Conservation (phyloP, 2,797 vertebrate genomes). For the Anguilla megastoma region DNA sequence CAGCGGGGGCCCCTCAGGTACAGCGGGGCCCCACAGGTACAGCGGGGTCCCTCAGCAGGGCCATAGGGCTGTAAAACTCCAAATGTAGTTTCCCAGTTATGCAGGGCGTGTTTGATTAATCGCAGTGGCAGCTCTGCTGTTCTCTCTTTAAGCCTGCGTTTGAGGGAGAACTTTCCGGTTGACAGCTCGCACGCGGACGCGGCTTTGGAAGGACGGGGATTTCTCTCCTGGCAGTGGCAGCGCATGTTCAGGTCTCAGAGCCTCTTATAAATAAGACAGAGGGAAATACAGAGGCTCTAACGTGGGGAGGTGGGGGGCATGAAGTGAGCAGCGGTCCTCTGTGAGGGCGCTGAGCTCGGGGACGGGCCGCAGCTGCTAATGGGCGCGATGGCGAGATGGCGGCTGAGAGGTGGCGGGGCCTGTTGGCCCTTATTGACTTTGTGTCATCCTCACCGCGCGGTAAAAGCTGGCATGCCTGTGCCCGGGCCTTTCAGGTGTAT, state of each 20-base stretch:
- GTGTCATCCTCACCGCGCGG: neutral
- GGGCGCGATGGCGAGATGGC: conserved; percentile 16
- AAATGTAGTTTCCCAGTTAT: neutral
- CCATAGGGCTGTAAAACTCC: neutral
- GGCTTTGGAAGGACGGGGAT: neutral
- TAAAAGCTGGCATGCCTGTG: neutral
- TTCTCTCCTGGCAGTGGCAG: too few relatives aligned
- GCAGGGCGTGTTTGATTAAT: neutral
- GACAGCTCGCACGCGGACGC: neutral
- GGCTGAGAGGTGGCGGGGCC: neutral
- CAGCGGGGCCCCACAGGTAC: too few relatives aligned
- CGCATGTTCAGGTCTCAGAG: neutral
- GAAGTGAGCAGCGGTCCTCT: neutral
- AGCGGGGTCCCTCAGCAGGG: too few relatives aligned
- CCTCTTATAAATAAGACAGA: too few relatives aligned
- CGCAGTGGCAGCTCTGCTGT: neutral
- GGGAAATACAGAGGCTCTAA: too few relatives aligned
- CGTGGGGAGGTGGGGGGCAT: neutral
- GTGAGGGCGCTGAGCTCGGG: conserved; percentile 24
- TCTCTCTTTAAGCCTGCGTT: neutral
- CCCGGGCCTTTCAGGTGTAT: neutral
- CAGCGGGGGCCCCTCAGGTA: too few relatives aligned
- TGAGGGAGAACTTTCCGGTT: neutral
- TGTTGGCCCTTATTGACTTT: neutral
- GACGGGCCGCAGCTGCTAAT: conserved; percentile 46